phyloP scores from a whole-genome alignment of 2,888 invertebrate genomes.

The Lutraria lutraria region DNA sequence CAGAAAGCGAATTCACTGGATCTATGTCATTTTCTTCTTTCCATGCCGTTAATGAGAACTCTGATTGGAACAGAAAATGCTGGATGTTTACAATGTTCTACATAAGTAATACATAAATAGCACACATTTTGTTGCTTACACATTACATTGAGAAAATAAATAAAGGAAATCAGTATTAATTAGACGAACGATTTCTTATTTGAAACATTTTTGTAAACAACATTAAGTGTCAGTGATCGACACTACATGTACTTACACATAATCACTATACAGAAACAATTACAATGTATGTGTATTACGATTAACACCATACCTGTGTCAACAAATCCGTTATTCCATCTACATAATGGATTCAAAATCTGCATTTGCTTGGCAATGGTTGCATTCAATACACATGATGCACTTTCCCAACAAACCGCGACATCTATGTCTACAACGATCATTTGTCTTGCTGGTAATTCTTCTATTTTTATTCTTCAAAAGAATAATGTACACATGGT shows the following conservation, averaged over 20 bases:
- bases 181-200: too few species aligned
- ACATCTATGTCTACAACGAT: neutral
- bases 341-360: neutral
- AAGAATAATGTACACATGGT: too few species aligned
- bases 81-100: too few species aligned
- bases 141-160: too few species aligned
- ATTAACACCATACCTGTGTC: neutral
- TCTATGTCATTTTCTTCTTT: neutral
- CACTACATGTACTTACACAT: too few species aligned
- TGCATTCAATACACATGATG: neutral
- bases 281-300: too few species aligned
- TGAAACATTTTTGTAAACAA: too few species aligned
- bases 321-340: neutral
- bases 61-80: neutral
- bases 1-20: neutral
- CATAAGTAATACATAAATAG: too few species aligned
- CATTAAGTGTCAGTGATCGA: too few species aligned
- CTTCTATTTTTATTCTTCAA: neutral
- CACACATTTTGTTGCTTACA: too few species aligned
- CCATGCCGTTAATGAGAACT: slow-evolving; percentile 3
- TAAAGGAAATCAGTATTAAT: too few species aligned
- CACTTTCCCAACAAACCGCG: slow-evolving; percentile 16
- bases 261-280: too few species aligned
- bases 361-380: neutral
- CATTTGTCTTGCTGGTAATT: neutral